Percentiles rank a stretch among this genome's conserved stretches.
phyloP scores from a whole-genome alignment of 2,797 vertebrate genomes.

The Miopithecus talapoin region DNA sequence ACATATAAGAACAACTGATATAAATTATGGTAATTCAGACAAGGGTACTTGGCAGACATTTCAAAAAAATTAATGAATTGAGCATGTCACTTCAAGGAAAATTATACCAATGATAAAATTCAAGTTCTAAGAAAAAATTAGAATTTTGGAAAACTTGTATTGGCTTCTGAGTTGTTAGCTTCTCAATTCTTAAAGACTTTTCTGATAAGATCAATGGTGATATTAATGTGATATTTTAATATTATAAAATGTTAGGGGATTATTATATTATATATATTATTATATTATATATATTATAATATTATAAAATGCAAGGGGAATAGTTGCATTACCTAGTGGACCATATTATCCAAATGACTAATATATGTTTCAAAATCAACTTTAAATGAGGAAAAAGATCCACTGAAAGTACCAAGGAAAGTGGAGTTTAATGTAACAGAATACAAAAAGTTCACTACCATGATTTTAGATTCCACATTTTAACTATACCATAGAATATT shows the following conservation, averaged over 20 bases:
- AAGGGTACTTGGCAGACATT: not conserved
- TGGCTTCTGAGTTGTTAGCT: not conserved
- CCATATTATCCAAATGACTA: not conserved
- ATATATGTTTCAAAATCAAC: not conserved
- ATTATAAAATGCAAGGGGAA: not conserved
- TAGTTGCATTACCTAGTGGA: not conserved
- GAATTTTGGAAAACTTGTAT: not conserved
- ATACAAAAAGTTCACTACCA: not conserved
- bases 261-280: too few relatives aligned
- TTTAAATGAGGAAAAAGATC: not conserved
- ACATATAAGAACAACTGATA: not conserved
- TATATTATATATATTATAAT: too few relatives aligned
- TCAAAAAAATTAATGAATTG: not conserved
- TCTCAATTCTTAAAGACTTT: not conserved
- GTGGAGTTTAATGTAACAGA: not conserved
- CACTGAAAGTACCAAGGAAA: not conserved
- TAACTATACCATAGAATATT: not conserved
- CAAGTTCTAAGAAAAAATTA: not conserved
- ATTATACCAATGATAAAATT: not conserved
- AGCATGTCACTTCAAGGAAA: not conserved
- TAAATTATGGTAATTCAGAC: not conserved
- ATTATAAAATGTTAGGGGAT: not conserved
- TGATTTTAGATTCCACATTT: not conserved
- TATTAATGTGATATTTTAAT: not conserved
- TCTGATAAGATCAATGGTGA: not conserved